phyloP scores from a whole-genome alignment of 2,113 vertebrate species.

The Leiothrix lutea region DNA sequence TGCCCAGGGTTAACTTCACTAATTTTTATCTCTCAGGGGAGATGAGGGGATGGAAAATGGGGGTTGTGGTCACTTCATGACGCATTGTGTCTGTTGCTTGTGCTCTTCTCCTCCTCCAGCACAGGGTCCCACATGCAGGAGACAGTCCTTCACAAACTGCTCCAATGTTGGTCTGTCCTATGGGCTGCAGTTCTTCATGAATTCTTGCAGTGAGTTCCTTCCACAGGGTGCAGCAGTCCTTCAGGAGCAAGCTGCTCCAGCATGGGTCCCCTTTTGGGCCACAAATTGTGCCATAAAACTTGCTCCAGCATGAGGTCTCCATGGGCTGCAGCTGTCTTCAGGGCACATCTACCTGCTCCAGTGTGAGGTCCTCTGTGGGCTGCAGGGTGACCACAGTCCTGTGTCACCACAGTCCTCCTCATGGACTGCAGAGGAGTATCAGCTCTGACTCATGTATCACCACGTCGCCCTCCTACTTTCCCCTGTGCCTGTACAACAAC shows the following conservation, averaged over 20 bases:
- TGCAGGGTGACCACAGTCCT: neutral
- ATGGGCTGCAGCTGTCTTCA: neutral
- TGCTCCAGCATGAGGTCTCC: neutral
- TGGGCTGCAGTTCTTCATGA: neutral
- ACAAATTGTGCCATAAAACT: neutral
- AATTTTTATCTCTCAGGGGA: neutral
- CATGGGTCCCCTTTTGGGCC: accelerated
- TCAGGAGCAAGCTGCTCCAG: neutral
- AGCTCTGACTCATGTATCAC: neutral
- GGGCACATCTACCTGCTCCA: neutral
- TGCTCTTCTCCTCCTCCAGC: neutral
- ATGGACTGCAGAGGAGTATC: neutral
- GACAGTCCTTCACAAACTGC: neutral
- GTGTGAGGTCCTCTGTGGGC: neutral
- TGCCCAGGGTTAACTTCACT: neutral
- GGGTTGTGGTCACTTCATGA: neutral
- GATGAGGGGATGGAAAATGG: accelerated
- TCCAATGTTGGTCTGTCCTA: neutral
- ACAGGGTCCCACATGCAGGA: accelerated
- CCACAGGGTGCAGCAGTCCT: accelerated
- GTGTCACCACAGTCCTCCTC: neutral
- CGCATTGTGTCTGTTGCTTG: accelerated
- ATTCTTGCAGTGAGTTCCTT: neutral
- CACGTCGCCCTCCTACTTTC: neutral
- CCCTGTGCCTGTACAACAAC: neutral